Conservation (phyloP, 35 echinoderm and acorn worm genomes). For the Strongylocentrotus purpuratus region DNA sequence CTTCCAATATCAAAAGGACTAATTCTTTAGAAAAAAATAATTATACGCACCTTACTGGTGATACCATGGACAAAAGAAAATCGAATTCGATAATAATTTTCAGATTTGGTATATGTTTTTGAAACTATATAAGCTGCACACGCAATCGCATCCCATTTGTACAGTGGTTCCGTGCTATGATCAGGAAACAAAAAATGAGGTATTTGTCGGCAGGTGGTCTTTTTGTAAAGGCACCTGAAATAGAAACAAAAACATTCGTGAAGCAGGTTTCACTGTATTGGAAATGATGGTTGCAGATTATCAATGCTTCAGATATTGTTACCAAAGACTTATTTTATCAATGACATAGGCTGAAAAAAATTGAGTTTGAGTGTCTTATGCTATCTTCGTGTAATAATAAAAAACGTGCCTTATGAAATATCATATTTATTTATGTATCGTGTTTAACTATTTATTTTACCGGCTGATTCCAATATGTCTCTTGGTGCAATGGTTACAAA, state of each 20-base stretch:
- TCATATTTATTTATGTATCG: background rate
- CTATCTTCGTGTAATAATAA: background rate
- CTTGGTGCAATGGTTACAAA: background rate
- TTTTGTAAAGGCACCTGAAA: too few species aligned
- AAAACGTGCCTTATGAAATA: background rate
- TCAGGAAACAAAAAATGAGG: too few species aligned
- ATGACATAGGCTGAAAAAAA: background rate
- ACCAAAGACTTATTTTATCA: background rate
- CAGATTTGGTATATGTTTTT: too few species aligned
- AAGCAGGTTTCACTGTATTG: too few species aligned
- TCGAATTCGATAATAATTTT: background rate
- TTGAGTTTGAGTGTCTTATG: background rate
- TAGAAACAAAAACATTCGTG: too few species aligned
- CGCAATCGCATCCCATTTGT: too few species aligned
- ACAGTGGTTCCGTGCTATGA: too few species aligned
- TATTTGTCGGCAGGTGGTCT: too few species aligned
- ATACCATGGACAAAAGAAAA: background rate
- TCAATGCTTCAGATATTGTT: background rate
- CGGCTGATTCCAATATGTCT: background rate
- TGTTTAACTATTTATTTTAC: background rate
- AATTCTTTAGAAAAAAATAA: background rate
- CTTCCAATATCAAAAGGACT: background rate
- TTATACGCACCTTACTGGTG: background rate
- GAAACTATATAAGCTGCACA: too few species aligned
- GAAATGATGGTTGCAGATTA: too few species aligned